These are phyloP conservation scores for Calameuta filiformis DNA, from an alignment of 2,888 invertebrate genomes.

Conservation along the genomic window DNA sequence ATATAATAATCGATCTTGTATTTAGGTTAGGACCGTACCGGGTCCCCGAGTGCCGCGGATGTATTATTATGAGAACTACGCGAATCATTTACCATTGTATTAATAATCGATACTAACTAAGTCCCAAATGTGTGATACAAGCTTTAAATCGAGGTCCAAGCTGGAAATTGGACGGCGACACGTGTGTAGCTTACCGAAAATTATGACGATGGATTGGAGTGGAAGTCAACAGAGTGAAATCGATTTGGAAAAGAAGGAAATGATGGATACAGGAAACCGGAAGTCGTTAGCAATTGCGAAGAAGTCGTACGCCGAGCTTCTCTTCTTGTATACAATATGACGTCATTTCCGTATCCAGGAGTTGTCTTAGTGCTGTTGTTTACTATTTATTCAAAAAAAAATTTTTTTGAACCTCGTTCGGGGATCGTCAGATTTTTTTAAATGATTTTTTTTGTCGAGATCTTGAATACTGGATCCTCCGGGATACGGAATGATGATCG, in stretches of 20 bases:
- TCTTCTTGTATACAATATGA: background rate
- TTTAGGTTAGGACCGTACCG: background rate
- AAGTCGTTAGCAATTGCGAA: too few relatives aligned
- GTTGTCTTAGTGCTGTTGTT: too few relatives aligned
- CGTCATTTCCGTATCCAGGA: too few relatives aligned
- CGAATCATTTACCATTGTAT: background rate
- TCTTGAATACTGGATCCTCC: background rate
- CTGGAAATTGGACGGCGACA: constrained; percentile 9
- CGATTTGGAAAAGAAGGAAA: too few relatives aligned
- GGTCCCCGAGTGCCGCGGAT: background rate
- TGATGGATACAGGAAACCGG: too few relatives aligned
- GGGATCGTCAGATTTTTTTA: background rate
- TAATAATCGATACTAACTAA: constrained; percentile 11
- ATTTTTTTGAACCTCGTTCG: too few relatives aligned
- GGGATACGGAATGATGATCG: background rate
- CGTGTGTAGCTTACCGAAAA: constrained; percentile 1
- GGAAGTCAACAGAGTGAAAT: too few relatives aligned
- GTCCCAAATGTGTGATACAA: constrained; percentile 22
- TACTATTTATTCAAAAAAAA: too few relatives aligned
- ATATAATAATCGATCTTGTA: constrained; percentile 17
- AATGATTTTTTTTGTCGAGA: background rate
- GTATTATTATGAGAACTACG: background rate
- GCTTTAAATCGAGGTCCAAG: constrained; percentile 20
- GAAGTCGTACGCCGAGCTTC: background rate
- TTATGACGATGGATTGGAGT: constrained; percentile 1